phyloP scores from a whole-genome alignment of 2,113 vertebrate genomes.

The Platysternon megacephalum region DNA sequence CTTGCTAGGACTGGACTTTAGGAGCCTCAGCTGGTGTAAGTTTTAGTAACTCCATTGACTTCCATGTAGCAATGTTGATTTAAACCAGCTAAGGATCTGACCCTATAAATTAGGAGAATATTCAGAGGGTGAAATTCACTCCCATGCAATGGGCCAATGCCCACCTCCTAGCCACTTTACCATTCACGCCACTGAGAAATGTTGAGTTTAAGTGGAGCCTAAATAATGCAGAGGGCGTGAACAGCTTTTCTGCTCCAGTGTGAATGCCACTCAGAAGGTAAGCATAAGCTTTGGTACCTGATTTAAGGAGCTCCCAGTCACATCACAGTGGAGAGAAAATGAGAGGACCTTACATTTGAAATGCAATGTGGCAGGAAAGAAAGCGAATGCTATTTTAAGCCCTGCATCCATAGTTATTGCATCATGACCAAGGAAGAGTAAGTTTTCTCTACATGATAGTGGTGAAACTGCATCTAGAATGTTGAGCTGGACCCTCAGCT shows the following conservation, averaged over 20 bases:
- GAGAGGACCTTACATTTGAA: neutral
- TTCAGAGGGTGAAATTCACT: neutral
- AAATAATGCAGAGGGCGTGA: neutral
- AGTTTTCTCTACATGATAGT: neutral
- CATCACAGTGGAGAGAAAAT: neutral
- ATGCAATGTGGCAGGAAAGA: neutral
- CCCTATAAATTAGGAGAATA: fast-evolving
- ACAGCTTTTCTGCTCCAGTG: neutral
- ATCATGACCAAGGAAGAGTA: neutral
- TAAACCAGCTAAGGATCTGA: fast-evolving
- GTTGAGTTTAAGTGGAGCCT: neutral
- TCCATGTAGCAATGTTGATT: neutral
- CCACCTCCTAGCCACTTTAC: neutral
- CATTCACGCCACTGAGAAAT: neutral
- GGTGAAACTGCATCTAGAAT: neutral
- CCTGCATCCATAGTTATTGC: neutral
- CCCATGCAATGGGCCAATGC: fast-evolving
- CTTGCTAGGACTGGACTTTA: neutral
- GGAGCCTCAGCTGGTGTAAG: neutral
- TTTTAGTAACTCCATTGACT: neutral
- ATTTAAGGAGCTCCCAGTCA: neutral
- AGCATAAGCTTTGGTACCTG: neutral
- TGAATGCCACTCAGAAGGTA: neutral
- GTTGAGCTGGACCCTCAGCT: neutral
- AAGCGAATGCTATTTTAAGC: neutral